These are phyloP conservation scores for Chironomus striatipennis DNA, from an alignment of 1,140 invertebrate species.

Conservation along the genomic window DNA sequence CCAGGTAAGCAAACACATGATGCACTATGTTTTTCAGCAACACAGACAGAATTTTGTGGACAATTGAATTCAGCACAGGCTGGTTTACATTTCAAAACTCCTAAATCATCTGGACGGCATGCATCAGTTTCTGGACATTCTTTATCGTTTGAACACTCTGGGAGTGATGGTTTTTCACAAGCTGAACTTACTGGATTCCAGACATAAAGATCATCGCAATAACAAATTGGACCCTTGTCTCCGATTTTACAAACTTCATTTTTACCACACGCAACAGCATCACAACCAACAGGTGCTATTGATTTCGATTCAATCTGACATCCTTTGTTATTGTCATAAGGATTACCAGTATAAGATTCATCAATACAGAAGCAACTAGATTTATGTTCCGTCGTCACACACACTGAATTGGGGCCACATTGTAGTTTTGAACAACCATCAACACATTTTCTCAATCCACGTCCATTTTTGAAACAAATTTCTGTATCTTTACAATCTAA, in stretches of 20 bases:
- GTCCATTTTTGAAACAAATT: slow-evolving; percentile 76
- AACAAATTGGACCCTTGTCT: slow-evolving; percentile 56
- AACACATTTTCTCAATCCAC: slow-evolving; percentile 67
- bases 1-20: slow-evolving; percentile 71
- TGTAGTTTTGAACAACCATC: slow-evolving; percentile 79
- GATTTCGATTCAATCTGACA: slow-evolving; percentile 58
- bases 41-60: slow-evolving; percentile 69
- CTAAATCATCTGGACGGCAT: slow-evolving; percentile 72
- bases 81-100: slow-evolving; percentile 70
- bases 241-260: slow-evolving; percentile 71
- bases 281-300: slow-evolving; percentile 48
- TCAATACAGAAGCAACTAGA: slow-evolving; percentile 77
- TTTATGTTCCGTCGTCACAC: slow-evolving; percentile 69
- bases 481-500: slow-evolving; percentile 68
- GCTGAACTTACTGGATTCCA: slow-evolving; percentile 72
- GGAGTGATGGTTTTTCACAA: slow-evolving; percentile 77
- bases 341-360: slow-evolving; percentile 63
- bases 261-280: slow-evolving; percentile 64
- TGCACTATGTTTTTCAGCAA: slow-evolving; percentile 62
- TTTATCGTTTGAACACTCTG: slow-evolving; percentile 61
- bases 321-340: slow-evolving; percentile 62
- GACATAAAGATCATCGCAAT: slow-evolving; percentile 63
- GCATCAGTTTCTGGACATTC: slow-evolving; percentile 61
- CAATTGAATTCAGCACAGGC: slow-evolving; percentile 74
- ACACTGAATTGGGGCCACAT: slow-evolving; percentile 83